phyloP scores from a whole-genome alignment of 1,140 invertebrate genomes.

The Idris sp. region DNA sequence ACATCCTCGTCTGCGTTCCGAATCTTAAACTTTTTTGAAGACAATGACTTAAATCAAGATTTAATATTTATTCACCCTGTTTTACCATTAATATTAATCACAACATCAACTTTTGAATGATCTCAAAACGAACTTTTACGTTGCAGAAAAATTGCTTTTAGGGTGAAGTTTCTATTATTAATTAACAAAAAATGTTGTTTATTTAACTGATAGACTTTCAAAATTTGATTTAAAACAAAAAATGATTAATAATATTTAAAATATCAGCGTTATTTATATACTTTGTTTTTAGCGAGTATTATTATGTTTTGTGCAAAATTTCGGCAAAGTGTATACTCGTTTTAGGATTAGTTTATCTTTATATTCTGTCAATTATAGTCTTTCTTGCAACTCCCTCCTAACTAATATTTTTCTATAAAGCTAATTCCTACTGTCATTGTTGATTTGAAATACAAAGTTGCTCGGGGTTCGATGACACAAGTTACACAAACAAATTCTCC shows the following conservation, averaged over 20 bases:
- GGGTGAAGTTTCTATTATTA: neutral
- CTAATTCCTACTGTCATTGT: conserved; percentile 21
- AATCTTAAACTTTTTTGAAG: too few relatives aligned
- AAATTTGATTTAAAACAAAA: too few relatives aligned
- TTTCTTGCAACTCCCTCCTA: conserved; percentile 40
- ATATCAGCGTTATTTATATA: too few relatives aligned
- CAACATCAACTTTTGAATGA: conserved; percentile 5
- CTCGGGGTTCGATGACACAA: conserved; percentile 10
- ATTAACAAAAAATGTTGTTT: too few relatives aligned
- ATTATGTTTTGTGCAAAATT: conserved; percentile 6
- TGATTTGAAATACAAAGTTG: conserved; percentile 29
- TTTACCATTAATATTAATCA: conserved; percentile 45
- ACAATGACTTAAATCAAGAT: too few relatives aligned
- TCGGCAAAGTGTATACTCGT: conserved; percentile 22
- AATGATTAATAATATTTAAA: too few relatives aligned
- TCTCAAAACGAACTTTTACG: conserved; percentile 31
- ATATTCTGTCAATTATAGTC: conserved; percentile 23
- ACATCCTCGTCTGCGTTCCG: conserved; percentile 4
- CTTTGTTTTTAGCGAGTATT: too few relatives aligned
- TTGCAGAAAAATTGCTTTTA: conserved; percentile 27
- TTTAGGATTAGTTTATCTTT: conserved; percentile 26
- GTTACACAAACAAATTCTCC: conserved; percentile 21
- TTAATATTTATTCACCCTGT: conserved; percentile 51
- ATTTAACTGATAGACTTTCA: too few relatives aligned
- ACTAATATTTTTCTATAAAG: conserved; percentile 16